These are phyloP conservation scores for Callaeas wilsoni DNA, from an alignment of 2,113 vertebrate genomes.

Conservation along the genomic window DNA sequence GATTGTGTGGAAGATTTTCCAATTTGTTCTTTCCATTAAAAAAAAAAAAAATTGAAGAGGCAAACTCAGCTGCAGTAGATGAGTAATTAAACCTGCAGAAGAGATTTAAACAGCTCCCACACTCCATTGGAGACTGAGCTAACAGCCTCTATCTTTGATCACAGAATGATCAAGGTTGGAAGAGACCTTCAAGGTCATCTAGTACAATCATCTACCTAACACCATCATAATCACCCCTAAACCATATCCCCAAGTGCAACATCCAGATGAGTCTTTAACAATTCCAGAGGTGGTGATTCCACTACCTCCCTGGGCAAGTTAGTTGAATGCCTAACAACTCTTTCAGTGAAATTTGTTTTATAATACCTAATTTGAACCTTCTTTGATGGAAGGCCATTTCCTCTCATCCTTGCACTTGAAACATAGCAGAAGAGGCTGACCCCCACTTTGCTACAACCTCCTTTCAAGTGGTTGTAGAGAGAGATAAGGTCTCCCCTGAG, in stretches of 20 bases:
- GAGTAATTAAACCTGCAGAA: neutral
- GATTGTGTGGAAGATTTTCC: neutral
- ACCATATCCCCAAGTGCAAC: neutral
- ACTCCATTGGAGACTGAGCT: neutral
- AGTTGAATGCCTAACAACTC: neutral
- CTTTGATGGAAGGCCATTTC: neutral
- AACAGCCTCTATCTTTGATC: neutral
- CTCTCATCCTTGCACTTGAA: neutral
- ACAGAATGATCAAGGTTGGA: neutral
- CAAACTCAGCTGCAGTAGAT: neutral
- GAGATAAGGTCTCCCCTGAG: neutral
- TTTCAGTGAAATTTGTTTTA: neutral
- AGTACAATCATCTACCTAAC: neutral
- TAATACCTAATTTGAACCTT: neutral
- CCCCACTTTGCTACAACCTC: neutral
- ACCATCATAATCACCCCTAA: neutral
- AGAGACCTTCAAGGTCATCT: neutral
- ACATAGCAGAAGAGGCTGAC: neutral
- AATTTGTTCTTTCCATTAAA: neutral
- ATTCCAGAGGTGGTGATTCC: neutral
- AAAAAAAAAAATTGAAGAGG: neutral
- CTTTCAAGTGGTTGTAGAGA: neutral
- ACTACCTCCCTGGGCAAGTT: neutral
- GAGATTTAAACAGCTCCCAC: neutral
- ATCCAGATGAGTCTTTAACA: accelerated